Evolutionary conservation across 2,113 vertebrate genomes (phyloP).

Genomic region (Edolisoma coerulescens): DNA sequence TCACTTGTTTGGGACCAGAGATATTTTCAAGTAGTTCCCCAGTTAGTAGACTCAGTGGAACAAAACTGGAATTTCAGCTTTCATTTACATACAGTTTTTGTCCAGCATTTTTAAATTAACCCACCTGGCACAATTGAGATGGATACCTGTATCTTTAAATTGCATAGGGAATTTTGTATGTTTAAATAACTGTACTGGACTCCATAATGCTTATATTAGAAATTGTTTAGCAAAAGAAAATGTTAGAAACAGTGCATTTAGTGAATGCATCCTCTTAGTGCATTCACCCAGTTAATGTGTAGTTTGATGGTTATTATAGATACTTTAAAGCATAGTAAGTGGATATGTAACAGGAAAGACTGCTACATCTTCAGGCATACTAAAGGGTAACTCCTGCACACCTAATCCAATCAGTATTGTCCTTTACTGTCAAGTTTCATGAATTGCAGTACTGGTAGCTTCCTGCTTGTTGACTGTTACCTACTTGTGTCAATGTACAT

Average conservation of each 20-base stretch:
- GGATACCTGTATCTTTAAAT: conserved; percentile 76
- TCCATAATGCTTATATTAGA: conserved; percentile 79
- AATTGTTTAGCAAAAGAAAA: conserved; percentile 77
- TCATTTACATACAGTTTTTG: conserved; percentile 55
- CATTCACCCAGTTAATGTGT: conserved; percentile 76
- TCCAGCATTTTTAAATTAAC: conserved; percentile 61
- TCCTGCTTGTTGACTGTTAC: conserved; percentile 82
- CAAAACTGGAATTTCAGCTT: conserved; percentile 66
- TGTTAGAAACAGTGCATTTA: conserved; percentile 75
- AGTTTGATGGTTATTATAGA: conserved; percentile 78
- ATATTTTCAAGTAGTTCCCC: neutral
- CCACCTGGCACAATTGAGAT: conserved; percentile 62
- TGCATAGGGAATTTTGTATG: conserved; percentile 75
- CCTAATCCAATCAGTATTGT: conserved; percentile 73
- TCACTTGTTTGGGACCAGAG: neutral
- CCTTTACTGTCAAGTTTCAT: conserved; percentile 74
- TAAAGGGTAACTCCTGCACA: conserved; percentile 66
- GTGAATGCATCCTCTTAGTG: conserved; percentile 72
- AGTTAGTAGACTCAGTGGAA: conserved; percentile 7
- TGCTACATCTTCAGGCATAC: conserved; percentile 66
- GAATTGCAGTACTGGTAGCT: conserved; percentile 78
- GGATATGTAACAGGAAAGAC: conserved; percentile 75
- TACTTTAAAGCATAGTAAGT: conserved; percentile 75
- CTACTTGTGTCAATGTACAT: conserved; percentile 87
- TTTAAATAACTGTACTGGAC: conserved; percentile 76